phyloP scores from a whole-genome alignment of 2,888 invertebrate species.

The Andrena fulva region DNA sequence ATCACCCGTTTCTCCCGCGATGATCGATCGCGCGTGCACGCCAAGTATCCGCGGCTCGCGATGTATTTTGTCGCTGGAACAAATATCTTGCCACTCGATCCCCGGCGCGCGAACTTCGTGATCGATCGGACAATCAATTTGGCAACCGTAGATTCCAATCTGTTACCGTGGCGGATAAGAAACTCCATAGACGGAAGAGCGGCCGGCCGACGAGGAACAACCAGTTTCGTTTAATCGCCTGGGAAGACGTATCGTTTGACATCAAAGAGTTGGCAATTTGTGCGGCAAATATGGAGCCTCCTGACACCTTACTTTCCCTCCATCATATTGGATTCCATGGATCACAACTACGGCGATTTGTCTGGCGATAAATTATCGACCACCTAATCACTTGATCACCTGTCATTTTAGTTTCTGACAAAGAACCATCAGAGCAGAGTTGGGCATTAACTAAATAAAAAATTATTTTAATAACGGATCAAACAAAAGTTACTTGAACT shows the following conservation, averaged over 20 bases:
- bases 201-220: constrained; percentile 55
- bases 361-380: no score
- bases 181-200: constrained; percentile 43
- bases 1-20: constrained; percentile 63
- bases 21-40: constrained; percentile 70
- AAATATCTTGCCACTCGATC: constrained; percentile 73
- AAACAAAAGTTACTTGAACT: no score
- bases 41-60: constrained; percentile 59
- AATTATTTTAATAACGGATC: no score
- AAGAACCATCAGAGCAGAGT: no score
- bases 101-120: constrained; percentile 67
- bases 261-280: constrained; percentile 39
- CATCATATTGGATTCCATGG: neutral
- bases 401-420: no score
- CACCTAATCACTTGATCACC: no score
- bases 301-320: neutral
- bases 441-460: no score
- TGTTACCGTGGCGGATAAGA: constrained; percentile 66
- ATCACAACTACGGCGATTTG: no score
- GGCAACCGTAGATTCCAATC: constrained; percentile 70
- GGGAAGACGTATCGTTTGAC: constrained; percentile 49
- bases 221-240: constrained; percentile 60
- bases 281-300: neutral
- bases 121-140: constrained; percentile 74
- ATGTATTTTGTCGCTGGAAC: constrained; percentile 71